phyloP scores from a whole-genome alignment of 2,888 invertebrate genomes.

The Macroteleia sp. region DNA sequence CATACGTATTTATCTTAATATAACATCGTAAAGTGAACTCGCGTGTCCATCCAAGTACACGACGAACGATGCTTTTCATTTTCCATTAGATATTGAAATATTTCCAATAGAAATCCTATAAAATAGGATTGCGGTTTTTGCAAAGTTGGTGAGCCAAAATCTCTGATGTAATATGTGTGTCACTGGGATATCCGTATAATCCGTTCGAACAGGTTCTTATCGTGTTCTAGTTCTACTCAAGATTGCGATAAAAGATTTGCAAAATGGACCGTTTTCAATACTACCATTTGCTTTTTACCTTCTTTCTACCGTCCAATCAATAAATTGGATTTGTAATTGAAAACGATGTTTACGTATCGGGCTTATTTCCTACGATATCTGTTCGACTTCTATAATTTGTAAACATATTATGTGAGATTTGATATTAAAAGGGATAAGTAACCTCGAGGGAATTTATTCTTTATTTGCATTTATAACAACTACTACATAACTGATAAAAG shows the following conservation, averaged over 20 bases:
- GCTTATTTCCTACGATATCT: constrained; percentile 7
- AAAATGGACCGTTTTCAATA: constrained; percentile 23
- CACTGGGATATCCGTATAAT: constrained; percentile 45
- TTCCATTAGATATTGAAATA: constrained; percentile 71
- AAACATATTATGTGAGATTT: constrained; percentile 14
- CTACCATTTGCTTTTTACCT: constrained; percentile 3
- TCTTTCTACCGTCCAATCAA: constrained; percentile 38
- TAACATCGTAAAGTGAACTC: constrained; percentile 9
- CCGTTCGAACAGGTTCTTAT: constrained; percentile 48
- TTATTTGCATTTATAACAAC: too few relatives aligned
- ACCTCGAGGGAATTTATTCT: too few relatives aligned
- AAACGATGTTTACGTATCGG: constrained; percentile 19
- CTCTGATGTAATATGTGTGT: constrained; percentile 49
- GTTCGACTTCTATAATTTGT: not conserved
- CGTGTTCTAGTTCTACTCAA: constrained; percentile 33
- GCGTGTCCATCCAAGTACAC: not conserved
- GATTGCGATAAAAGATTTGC: constrained; percentile 35
- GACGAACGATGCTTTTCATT: too few relatives aligned
- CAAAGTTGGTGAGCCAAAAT: constrained; percentile 7
- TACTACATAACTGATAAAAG: too few relatives aligned
- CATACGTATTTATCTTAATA: constrained; percentile 19
- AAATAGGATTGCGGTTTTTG: constrained; percentile 48
- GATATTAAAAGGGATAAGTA: not conserved
- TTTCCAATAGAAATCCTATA: constrained; percentile 77
- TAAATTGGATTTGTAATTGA: constrained; percentile 40